phyloP scores from a whole-genome alignment of 2,797 vertebrate species.

The Semaprochilodus insignis region DNA sequence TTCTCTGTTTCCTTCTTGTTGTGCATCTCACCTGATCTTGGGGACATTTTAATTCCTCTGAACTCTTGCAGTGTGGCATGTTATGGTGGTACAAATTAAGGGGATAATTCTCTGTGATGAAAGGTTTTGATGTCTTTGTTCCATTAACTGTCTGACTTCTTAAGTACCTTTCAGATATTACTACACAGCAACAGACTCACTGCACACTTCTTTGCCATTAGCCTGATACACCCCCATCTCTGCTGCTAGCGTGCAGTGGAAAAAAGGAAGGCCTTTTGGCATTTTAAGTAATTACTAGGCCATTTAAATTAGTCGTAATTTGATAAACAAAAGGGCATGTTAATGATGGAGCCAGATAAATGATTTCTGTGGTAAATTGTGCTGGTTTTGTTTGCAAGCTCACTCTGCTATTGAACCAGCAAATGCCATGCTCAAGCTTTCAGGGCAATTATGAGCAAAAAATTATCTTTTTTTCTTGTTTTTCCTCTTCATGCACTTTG shows the following conservation, averaged over 20 bases:
- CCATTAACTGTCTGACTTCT: conserved; percentile 1
- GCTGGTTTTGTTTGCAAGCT: conserved; percentile 25
- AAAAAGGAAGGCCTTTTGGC: conserved; percentile 19
- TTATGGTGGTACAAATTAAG: background rate
- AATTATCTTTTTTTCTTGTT: conserved; percentile 48
- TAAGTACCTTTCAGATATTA: background rate
- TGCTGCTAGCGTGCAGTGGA: conserved; percentile 14
- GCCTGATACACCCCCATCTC: conserved; percentile 31
- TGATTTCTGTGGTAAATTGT: conserved; percentile 35
- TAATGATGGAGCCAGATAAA: conserved; percentile 42
- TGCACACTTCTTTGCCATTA: conserved; percentile 33
- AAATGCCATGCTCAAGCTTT: conserved; percentile 49
- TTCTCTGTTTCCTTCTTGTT: no score
- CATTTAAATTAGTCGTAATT: conserved; percentile 55
- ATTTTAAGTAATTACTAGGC: conserved; percentile 49
- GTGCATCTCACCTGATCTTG: background rate
- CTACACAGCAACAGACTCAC: conserved; percentile 18
- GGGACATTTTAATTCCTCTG: background rate
- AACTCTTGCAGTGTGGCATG: background rate
- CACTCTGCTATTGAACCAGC: conserved; percentile 37
- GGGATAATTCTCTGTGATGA: background rate
- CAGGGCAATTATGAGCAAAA: conserved; percentile 58
- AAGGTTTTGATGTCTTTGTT: conserved; percentile 1
- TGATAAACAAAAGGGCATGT: conserved; percentile 53
- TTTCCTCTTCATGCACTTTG: background rate